Conservation (phyloP, 2,113 vertebrate species). For the Gallinago undulata region DNA sequence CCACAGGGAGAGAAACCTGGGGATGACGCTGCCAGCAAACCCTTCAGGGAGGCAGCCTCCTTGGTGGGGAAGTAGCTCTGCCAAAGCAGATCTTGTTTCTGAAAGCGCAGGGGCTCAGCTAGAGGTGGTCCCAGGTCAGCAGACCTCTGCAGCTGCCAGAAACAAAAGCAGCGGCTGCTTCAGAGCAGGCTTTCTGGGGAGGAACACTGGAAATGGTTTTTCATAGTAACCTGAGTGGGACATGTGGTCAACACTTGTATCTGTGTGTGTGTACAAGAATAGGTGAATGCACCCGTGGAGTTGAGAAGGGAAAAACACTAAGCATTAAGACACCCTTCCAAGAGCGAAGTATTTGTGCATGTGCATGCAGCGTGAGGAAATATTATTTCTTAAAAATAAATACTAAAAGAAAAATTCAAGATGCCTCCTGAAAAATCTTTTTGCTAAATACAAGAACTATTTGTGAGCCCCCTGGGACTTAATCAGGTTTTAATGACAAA, state of each 20-base stretch:
- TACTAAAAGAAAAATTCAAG: not conserved
- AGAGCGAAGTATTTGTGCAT: not conserved
- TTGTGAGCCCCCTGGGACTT: not conserved
- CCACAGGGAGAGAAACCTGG: not conserved
- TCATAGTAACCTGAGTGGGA: fast-evolving
- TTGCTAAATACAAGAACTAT: not conserved
- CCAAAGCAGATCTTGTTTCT: not conserved
- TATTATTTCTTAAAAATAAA: not conserved
- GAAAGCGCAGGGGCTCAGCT: not conserved
- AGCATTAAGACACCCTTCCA: not conserved
- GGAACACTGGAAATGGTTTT: not conserved
- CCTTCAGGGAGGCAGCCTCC: not conserved
- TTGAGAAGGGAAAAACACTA: not conserved
- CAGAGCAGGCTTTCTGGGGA: not conserved
- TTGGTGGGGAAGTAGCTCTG: not conserved
- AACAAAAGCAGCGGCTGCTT: not conserved
- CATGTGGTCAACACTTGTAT: fast-evolving
- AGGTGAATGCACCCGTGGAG: not conserved
- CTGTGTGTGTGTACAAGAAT: fast-evolving
- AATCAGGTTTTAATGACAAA: not conserved
- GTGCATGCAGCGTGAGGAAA: not conserved
- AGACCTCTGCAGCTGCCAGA: not conserved
- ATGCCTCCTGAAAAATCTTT: not conserved
- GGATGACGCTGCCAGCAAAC: not conserved
- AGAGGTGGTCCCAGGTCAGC: not conserved